These are phyloP conservation scores for Amblyjoppa fuscipennis DNA, from an alignment of 2,888 invertebrate species.

Conservation along the genomic window DNA sequence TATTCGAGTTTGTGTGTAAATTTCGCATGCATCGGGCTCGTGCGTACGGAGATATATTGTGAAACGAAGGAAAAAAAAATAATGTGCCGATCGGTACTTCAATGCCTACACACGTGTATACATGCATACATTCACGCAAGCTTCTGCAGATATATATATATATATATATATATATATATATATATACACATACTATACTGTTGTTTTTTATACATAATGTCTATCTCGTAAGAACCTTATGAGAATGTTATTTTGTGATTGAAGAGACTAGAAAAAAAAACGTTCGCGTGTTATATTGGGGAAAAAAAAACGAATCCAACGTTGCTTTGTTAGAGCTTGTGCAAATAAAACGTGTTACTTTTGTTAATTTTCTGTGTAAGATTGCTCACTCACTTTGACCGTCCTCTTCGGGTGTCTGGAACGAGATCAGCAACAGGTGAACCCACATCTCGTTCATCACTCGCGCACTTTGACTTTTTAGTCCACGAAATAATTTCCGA, in stretches of 20 bases:
- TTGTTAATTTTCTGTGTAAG: conserved; percentile 41
- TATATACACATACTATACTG: conserved; percentile 49
- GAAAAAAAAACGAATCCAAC: conserved; percentile 15
- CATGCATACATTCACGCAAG: conserved; percentile 47
- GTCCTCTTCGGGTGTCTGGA: neutral
- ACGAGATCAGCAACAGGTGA: neutral
- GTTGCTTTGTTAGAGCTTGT: conserved; percentile 66
- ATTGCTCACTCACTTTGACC: neutral
- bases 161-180: conserved; percentile 37
- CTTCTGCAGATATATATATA: conserved; percentile 55
- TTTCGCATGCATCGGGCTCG: conserved; percentile 15
- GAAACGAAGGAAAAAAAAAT: conserved; percentile 25
- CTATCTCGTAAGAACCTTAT: conserved; percentile 59
- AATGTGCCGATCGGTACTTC: conserved; percentile 11
- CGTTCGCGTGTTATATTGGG: conserved; percentile 30
- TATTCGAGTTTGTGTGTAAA: conserved; percentile 32
- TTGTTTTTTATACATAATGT: conserved; percentile 66
- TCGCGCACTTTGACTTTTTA: neutral
- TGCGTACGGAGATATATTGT: conserved; percentile 4
- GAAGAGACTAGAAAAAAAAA: conserved; percentile 5
- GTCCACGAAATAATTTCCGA: neutral
- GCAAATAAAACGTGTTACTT: conserved; percentile 64
- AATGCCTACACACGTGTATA: conserved; percentile 36
- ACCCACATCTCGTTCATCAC: neutral
- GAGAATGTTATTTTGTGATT: conserved; percentile 63